Evolutionary conservation across 2,797 vertebrate genomes (phyloP), one percentile per base, ranked within the genome.

Genomic region (Leptodactylus fallax): DNA sequence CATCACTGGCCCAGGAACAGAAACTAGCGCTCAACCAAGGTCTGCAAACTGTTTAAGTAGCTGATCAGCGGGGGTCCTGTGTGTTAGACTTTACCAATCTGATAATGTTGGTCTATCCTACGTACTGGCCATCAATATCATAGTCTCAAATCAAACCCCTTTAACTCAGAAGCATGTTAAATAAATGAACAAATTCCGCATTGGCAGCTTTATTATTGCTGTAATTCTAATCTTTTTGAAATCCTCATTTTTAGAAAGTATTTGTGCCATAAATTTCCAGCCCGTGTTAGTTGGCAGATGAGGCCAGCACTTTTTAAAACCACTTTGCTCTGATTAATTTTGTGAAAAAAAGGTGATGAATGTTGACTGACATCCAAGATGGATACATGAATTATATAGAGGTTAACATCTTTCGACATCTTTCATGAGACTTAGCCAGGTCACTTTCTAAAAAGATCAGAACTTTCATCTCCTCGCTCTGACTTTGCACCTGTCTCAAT

Each of bases 351-450:
- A 53, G 11, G 47, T 53, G 47, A 51, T 19, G 1, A 72, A 45
- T 77, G 49, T 77, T 77, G 47, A 77, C 47, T 51, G 74, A 76
- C 72, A 76, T 51, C 49, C 49, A 23, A 77, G 49, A 51, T 77
- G 49, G 74, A 77, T 51, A 11, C 45, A 51, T 76, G 47, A 76
- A 76, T 76, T 76, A 21, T 76, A 51, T 51, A 47, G 21, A 76
- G 45, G 49, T 23, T n/a, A 77, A 23, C 47, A 76, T 11, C 47
- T 76, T 76, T 76, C 5, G 10, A 16, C 71, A 72, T 53, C 72
- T 13, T 13, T 77, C 49, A 23, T 11, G 0, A 53, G 47, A 74
- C 16, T 72, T 45, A 16, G 25, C 11, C 0, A 13, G 16, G 69
- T 19, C 69, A 47, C 14, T 72, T 16, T 47, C 27, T 71, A 71